phyloP scores from a whole-genome alignment of 2,113 vertebrate genomes.

The Guaruba guarouba region DNA sequence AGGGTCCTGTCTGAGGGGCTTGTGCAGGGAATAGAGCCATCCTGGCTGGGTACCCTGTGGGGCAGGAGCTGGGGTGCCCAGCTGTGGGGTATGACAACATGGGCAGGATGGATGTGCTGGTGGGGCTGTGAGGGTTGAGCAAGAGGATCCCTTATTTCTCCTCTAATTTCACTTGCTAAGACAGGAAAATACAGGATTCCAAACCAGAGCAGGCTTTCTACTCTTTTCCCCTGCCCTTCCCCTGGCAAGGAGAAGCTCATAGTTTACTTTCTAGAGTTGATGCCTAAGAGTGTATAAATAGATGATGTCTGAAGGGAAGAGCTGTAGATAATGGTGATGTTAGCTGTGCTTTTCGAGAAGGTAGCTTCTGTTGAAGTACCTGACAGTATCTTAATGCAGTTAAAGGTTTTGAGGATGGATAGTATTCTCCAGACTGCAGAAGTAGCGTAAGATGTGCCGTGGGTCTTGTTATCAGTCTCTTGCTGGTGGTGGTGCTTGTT shows the following conservation, averaged over 20 bases:
- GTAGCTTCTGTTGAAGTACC: neutral
- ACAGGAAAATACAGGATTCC: neutral
- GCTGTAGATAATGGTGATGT: neutral
- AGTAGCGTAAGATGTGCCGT: neutral
- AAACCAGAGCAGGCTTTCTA: neutral
- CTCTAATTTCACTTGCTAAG: neutral
- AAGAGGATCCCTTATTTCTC: neutral
- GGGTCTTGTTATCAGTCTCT: neutral
- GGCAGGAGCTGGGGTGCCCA: neutral
- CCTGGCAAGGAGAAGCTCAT: neutral
- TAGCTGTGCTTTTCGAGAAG: neutral
- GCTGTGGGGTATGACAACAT: neutral
- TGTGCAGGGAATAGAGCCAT: neutral
- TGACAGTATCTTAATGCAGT: neutral
- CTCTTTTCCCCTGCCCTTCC: neutral
- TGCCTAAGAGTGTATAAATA: neutral
- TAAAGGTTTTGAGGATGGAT: neutral
- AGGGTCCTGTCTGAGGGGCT: neutral
- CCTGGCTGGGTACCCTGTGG: neutral
- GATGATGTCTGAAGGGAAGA: neutral
- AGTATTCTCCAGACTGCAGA: neutral
- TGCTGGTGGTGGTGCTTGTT: neutral
- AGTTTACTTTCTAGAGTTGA: neutral
- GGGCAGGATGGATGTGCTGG: neutral
- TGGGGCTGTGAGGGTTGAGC: neutral